Evolutionary conservation across 2,113 vertebrate species (phyloP).

Genomic region (Sebastes fasciatus): DNA sequence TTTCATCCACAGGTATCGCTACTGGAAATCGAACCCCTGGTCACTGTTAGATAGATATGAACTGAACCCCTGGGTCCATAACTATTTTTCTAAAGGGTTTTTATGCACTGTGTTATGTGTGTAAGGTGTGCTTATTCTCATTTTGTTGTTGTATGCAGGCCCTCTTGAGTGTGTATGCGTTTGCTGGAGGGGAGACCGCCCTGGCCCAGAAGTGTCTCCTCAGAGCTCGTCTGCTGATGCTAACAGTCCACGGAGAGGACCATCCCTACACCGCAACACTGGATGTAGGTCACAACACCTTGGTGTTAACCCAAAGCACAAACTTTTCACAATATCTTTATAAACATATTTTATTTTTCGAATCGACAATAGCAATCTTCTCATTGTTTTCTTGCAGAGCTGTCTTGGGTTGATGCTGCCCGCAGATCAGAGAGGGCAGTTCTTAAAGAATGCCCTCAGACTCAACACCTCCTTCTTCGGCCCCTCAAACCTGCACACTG

Average conservation of each 20-base stretch:
- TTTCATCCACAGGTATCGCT: background rate
- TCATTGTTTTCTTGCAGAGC: slow-evolving; percentile 68
- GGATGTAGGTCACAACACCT: slow-evolving; percentile 78
- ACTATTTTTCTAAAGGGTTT: background rate
- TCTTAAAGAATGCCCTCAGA: slow-evolving; percentile 83
- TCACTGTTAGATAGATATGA: background rate
- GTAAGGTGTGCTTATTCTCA: background rate
- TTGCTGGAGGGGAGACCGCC: slow-evolving; percentile 82
- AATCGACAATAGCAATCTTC: background rate
- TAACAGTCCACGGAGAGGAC: slow-evolving; percentile 85
- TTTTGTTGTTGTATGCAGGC: slow-evolving; percentile 66
- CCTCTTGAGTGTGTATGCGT: slow-evolving; percentile 82
- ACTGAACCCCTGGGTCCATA: background rate
- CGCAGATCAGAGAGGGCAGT: slow-evolving; percentile 78
- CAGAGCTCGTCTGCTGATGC: slow-evolving; percentile 83
- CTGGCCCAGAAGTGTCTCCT: slow-evolving; percentile 86
- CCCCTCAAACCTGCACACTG: slow-evolving; percentile 77
- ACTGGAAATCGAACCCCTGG: background rate
- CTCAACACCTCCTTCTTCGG: slow-evolving; percentile 85
- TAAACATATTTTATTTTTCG: background rate
- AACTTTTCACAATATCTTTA: background rate
- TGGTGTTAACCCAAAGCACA: background rate
- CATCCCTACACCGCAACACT: slow-evolving; percentile 85
- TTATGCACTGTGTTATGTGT: background rate
- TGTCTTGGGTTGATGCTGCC: slow-evolving; percentile 85